phyloP scores from a whole-genome alignment of 30 jellyfish, hydroid and myxozoan genomes.

The Chrysaora quinquecirrha region DNA sequence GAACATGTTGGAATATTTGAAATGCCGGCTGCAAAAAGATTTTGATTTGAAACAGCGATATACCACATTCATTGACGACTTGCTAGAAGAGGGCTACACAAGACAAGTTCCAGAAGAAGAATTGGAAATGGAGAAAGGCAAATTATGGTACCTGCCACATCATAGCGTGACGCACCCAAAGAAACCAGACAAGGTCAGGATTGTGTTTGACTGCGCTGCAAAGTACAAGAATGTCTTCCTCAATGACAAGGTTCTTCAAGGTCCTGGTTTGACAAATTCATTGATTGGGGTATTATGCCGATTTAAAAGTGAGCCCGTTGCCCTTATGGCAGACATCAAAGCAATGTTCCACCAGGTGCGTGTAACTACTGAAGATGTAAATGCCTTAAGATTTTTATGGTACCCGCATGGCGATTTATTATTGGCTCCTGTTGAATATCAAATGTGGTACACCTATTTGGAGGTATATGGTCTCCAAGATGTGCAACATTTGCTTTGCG shows the following conservation, averaged over 20 bases:
- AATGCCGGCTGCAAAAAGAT: slow-evolving; percentile 19
- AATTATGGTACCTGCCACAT: slow-evolving; percentile 74
- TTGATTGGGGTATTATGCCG: slow-evolving; percentile 61
- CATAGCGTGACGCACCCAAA: slow-evolving; percentile 59
- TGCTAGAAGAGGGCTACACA: slow-evolving; percentile 19
- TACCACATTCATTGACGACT: slow-evolving; percentile 40
- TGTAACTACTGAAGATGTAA: slow-evolving; percentile 38
- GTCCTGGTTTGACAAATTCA: slow-evolving; percentile 57
- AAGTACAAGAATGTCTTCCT: slow-evolving; percentile 39
- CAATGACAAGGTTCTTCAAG: slow-evolving; percentile 44
- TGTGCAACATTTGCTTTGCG: slow-evolving; percentile 60
- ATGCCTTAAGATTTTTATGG: slow-evolving; percentile 67
- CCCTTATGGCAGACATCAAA: slow-evolving; percentile 62
- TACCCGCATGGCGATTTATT: slow-evolving; percentile 46
- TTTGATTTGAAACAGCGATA: slow-evolving; percentile 6
- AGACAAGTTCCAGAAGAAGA: slow-evolving; percentile 35
- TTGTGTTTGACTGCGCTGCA: slow-evolving; percentile 65
- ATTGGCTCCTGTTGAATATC: slow-evolving; percentile 13
- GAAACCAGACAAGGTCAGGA: slow-evolving; percentile 57
- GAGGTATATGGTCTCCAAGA: slow-evolving; percentile 52
- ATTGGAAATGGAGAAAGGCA: background rate
- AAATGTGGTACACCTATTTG: slow-evolving; percentile 72
- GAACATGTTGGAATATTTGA: slow-evolving; percentile 16
- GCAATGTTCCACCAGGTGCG: slow-evolving; percentile 72
- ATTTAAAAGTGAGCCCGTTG: slow-evolving; percentile 50